phyloP scores from a whole-genome alignment of 2,888 invertebrate species.

The Drosophila tripunctata region DNA sequence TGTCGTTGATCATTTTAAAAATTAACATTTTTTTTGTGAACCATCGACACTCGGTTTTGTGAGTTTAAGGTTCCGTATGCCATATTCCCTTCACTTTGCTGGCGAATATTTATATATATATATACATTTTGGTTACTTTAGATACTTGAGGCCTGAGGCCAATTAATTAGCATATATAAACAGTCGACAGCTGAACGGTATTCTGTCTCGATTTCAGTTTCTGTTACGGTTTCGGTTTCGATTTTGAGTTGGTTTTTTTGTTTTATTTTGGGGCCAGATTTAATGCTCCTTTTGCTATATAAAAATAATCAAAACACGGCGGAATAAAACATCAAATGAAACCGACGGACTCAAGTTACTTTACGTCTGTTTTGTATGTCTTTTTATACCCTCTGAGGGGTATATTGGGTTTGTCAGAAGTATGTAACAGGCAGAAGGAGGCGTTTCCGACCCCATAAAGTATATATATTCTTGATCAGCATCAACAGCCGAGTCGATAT shows the following conservation, averaged over 20 bases:
- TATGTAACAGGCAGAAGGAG: too few species aligned
- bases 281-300: conserved; percentile 13
- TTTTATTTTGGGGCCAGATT: conserved; percentile 1
- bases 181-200: conserved; percentile 43
- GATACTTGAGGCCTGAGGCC: conserved; percentile 33
- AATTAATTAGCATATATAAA: conserved; percentile 74
- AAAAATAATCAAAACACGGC: neutral
- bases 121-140: conserved; percentile 25
- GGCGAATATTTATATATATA: too few species aligned
- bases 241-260: conserved; percentile 16
- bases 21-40: conserved; percentile 67
- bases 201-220: conserved; percentile 1
- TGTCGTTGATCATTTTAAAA: conserved; percentile 60
- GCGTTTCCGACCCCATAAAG: too few species aligned
- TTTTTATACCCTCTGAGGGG: too few species aligned
- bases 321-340: conserved; percentile 45
- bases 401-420: too few species aligned
- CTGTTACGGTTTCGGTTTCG: conserved; percentile 9
- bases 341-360: too few species aligned
- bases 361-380: too few species aligned
- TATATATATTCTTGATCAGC: too few species aligned
- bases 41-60: conserved; percentile 29
- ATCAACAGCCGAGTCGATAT: too few species aligned
- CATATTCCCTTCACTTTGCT: conserved; percentile 74
- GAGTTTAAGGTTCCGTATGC: conserved; percentile 44